Evolutionary conservation across 2,113 vertebrate species (phyloP).

Genomic region (Donacobius atricapilla): DNA sequence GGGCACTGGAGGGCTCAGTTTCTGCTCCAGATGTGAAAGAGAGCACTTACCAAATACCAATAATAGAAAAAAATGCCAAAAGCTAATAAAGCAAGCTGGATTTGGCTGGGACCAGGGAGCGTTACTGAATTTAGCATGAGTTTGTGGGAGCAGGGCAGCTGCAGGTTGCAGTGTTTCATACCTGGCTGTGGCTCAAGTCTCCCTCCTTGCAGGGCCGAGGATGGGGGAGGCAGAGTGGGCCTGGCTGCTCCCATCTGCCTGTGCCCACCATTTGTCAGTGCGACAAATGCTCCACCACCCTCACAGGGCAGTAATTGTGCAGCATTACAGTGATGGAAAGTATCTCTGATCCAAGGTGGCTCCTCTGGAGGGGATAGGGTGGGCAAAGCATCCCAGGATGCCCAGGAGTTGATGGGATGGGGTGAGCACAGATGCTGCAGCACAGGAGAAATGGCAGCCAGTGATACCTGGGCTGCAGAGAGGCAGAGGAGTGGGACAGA

Average conservation of each 20-base stretch:
- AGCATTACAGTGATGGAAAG: background rate
- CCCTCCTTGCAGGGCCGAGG: background rate
- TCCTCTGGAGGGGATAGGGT: background rate
- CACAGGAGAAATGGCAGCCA: background rate
- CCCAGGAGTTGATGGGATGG: background rate
- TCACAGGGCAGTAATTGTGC: background rate
- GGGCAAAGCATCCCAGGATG: background rate
- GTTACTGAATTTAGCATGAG: background rate
- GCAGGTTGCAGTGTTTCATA: background rate
- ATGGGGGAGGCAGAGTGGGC: background rate
- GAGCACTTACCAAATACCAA: background rate
- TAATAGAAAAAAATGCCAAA: background rate
- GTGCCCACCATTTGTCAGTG: background rate
- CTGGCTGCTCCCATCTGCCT: background rate
- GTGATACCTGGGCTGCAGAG: rapidly evolving
- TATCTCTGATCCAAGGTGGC: background rate
- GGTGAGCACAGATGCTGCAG: background rate
- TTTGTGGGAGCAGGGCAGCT: background rate
- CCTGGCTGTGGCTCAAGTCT: background rate
- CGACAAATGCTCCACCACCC: background rate
- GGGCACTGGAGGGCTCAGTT: background rate
- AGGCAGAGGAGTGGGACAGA: background rate
- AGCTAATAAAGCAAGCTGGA: background rate
- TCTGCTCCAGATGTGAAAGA: background rate
- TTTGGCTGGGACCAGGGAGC: background rate